Evolutionary conservation across 2,888 invertebrate species (phyloP).

Genomic region (Polymixis flavicincta): DNA sequence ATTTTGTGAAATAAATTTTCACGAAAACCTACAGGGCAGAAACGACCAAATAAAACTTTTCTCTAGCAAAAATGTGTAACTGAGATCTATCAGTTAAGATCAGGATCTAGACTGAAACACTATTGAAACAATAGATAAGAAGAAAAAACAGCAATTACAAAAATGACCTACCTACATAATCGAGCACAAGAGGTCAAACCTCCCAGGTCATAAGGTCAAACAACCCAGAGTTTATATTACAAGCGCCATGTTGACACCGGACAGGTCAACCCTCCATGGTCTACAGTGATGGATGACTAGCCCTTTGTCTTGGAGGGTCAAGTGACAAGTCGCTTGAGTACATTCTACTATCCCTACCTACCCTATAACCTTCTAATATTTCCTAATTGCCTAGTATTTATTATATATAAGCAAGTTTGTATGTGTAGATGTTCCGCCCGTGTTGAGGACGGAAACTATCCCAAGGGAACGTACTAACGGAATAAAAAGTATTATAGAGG

Average conservation of each 20-base stretch:
- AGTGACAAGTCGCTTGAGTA: not conserved
- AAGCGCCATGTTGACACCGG: slow-evolving; percentile 23
- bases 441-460: too few relatives aligned
- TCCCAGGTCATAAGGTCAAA: slow-evolving; percentile 5
- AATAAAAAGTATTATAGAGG: too few relatives aligned
- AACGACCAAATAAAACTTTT: not conserved
- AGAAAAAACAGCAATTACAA: not conserved
- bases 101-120: too few relatives aligned
- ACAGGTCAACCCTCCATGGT: slow-evolving; percentile 22
- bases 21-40: not conserved
- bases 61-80: not conserved
- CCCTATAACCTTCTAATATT: too few relatives aligned
- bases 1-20: not conserved
- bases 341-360: not conserved
- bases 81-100: not conserved
- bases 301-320: slow-evolving; percentile 27
- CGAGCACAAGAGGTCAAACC: slow-evolving; percentile 8
- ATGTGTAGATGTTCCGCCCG: too few relatives aligned
- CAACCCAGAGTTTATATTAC: slow-evolving; percentile 32
- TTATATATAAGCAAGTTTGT: too few relatives aligned
- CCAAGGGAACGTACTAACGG: too few relatives aligned
- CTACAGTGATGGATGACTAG: slow-evolving; percentile 21
- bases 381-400: too few relatives aligned
- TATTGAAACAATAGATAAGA: too few relatives aligned
- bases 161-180: slow-evolving; percentile 5